These are phyloP conservation scores for Nephrotoma flavescens DNA, from an alignment of 2,888 invertebrate genomes.

Conservation along the genomic window DNA sequence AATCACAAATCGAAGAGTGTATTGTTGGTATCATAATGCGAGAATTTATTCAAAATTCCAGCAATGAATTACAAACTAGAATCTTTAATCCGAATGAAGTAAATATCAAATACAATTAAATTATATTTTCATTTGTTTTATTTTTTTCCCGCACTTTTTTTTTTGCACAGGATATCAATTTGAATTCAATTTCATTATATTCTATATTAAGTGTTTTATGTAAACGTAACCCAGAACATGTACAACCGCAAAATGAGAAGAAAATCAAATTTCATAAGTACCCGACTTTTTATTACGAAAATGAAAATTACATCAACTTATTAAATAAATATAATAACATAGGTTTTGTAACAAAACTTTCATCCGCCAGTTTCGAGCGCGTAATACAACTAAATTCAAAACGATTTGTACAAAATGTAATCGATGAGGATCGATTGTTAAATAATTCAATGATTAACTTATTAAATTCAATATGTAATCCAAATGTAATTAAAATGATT, in stretches of 20 bases:
- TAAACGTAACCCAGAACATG: conserved; percentile 18
- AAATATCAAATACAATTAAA: conserved; percentile 2
- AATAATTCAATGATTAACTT: background rate
- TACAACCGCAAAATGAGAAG: conserved; percentile 19
- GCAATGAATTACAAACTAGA: conserved; percentile 33
- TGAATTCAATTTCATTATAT: background rate
- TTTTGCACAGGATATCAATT: conserved; percentile 7
- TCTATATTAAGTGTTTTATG: conserved; percentile 12
- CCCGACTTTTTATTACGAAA: background rate
- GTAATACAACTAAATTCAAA: background rate
- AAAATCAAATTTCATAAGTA: conserved; percentile 30
- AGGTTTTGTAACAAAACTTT: background rate
- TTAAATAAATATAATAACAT: background rate
- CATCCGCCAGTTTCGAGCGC: background rate
- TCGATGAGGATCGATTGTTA: background rate
- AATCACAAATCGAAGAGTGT: conserved; percentile 37
- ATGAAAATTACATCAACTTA: background rate
- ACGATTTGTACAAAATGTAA: background rate
- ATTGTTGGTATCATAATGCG: conserved; percentile 51
- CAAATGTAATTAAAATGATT: conserved; percentile 40
- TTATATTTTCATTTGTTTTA: background rate
- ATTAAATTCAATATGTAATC: conserved; percentile 47
- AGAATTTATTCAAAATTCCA: conserved; percentile 40
- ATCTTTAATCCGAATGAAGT: conserved; percentile 58
- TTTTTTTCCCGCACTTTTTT: background rate